Conservation (phyloP, 2,888 invertebrate genomes). For the Plagodis pulveraria region DNA sequence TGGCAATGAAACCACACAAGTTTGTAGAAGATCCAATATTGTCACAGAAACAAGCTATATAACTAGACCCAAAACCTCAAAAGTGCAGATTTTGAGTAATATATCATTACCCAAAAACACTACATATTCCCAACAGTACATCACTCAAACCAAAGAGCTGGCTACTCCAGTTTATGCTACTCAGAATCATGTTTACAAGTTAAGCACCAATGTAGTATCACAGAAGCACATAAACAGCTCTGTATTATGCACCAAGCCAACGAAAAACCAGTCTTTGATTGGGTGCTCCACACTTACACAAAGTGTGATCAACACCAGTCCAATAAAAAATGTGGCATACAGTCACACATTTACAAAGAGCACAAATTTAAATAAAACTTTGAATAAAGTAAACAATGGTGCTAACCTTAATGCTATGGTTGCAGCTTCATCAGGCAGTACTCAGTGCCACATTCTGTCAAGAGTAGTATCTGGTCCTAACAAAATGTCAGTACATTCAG, state of each 20-base stretch:
- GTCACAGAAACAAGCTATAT: conserved; percentile 73
- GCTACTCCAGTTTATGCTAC: conserved; percentile 70
- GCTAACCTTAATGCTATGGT: conserved; percentile 78
- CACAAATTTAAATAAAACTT: conserved; percentile 72
- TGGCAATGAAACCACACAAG: conserved; percentile 64
- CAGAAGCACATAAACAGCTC: conserved; percentile 73
- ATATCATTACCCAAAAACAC: conserved; percentile 77
- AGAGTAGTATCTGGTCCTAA: conserved; percentile 79
- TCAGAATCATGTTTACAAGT: conserved; percentile 76
- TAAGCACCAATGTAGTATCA: conserved; percentile 67
- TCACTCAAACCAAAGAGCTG: conserved; percentile 69
- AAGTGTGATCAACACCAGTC: conserved; percentile 68
- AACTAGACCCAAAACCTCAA: conserved; percentile 69
- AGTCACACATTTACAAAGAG: conserved; percentile 73
- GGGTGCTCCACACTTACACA: conserved; percentile 69
- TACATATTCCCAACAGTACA: conserved; percentile 70
- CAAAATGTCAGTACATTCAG: conserved; percentile 78
- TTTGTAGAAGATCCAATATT: conserved; percentile 69
- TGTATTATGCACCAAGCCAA: conserved; percentile 71
- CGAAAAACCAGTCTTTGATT: conserved; percentile 73
- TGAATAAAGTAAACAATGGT: conserved; percentile 78
- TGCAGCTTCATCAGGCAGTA: conserved; percentile 69
- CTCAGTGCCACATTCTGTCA: conserved; percentile 78
- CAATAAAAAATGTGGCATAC: conserved; percentile 75
- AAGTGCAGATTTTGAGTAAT: conserved; percentile 81